Base-by-base conservation (phyloP, 2,888 invertebrate genomes). In the Rhorus exstirpatorius region DNA sequence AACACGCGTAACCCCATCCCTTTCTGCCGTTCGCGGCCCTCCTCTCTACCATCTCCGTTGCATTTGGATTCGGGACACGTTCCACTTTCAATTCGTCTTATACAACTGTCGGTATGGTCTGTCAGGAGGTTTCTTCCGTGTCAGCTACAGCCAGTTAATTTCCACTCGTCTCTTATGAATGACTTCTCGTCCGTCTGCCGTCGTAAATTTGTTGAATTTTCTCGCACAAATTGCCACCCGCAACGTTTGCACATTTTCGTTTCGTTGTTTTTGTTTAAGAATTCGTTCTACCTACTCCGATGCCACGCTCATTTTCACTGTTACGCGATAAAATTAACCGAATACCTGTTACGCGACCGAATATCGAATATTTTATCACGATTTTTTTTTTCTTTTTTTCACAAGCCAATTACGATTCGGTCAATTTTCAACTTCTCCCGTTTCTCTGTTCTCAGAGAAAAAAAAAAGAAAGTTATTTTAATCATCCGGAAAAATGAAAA, bases 71-170 rank as follows among this genome's bases (percentile, higher is more conserved):
- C 85, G 82, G 80, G 80, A 84, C 85, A 85, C 85, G 85, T 84
- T 81, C 72, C 72, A 82, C 80, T 85, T 85, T 85, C 85, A 85
- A 85, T 85, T 85, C 85, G 85, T 85, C 84, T 85, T 85, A 84
- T 81, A 81, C 84, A 85, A 84, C 84, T 85, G 85, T 84, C 84
- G 82, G 81, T 85, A 85, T 82, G 81, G 82, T 82, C 83, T 84
- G 85, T 81, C 84, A 85, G 76, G 82, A 85, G 76, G 82, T 78
- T 82, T 78, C 80, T 81, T 78, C 82, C 84, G 78, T 84, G 85
- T 85, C 85, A 84, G 82, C 78, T 80, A 80, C 82, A 84, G 83
- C 79, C 85, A 85, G 84, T 85, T 85, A 85, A 85, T 85, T 85
- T 85, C 81, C 81, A 83, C 83, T 85, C 82, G 80, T 80, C 78